Conservation (phyloP, 2,113 vertebrate species). For the Fregata magnificens region DNA sequence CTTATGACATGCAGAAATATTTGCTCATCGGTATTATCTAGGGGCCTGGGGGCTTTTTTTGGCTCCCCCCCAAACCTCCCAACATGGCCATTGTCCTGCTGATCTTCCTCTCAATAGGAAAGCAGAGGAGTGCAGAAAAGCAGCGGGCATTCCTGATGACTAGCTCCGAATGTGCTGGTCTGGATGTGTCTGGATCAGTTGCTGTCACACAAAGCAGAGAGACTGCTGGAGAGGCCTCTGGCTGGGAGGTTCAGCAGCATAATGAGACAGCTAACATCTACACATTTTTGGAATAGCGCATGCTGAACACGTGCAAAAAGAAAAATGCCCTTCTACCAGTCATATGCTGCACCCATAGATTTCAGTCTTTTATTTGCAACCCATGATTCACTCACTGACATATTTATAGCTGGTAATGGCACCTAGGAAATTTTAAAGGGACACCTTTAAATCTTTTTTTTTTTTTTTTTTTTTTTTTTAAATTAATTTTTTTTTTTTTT, state of each 20-base stretch:
- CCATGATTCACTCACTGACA: neutral
- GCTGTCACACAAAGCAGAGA: neutral
- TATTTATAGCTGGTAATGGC: neutral
- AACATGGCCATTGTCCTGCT: neutral
- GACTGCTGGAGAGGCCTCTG: neutral
- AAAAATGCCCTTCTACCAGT: neutral
- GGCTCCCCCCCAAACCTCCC: neutral
- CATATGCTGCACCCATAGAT: neutral
- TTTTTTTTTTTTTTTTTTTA: neutral
- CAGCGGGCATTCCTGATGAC: neutral
- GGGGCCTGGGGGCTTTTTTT: neutral
- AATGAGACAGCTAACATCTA: constrained; percentile 56
- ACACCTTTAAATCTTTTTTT: neutral
- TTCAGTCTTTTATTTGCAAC: neutral
- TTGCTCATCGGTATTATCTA: neutral
- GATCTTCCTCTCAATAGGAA: constrained; percentile 31
- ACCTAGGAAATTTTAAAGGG: neutral
- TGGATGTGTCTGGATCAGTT: neutral
- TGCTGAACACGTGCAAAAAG: neutral
- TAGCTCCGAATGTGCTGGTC: constrained; percentile 29
- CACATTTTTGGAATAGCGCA: constrained; percentile 50
- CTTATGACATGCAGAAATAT: neutral
- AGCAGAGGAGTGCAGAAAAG: neutral
- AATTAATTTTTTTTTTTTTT: neutral
- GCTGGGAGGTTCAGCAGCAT: constrained; percentile 24